Evolutionary conservation across 2,797 vertebrate species (phyloP).

Genomic region (Gallinago nigripennis): DNA sequence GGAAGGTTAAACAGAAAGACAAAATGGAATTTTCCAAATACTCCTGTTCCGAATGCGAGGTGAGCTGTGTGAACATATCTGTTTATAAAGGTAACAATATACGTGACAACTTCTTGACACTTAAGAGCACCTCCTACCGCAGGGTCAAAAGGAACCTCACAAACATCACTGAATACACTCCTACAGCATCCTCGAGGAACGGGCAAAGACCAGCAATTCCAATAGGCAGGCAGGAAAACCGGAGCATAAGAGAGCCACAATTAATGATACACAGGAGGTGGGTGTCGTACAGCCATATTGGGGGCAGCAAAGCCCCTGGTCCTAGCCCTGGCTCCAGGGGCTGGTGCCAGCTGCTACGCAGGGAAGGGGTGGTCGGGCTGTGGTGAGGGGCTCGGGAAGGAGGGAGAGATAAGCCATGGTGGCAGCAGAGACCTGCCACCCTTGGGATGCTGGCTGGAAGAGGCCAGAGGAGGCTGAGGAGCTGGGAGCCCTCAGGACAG

Average conservation of each 20-base stretch:
- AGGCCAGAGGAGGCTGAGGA: background rate
- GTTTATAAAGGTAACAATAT: background rate
- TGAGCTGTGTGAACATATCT: background rate
- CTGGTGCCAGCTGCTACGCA: background rate
- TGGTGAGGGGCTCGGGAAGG: background rate
- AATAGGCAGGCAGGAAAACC: background rate
- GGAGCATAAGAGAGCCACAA: background rate
- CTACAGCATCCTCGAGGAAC: background rate
- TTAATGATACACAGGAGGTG: fast-evolving
- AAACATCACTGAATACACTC: background rate
- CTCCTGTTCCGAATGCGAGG: background rate
- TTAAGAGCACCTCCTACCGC: background rate
- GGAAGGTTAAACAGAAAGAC: background rate
- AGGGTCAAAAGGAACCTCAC: background rate
- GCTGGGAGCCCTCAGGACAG: background rate
- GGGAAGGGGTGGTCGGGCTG: background rate
- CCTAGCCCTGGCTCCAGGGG: background rate
- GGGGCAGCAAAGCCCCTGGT: background rate
- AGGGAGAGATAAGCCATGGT: background rate
- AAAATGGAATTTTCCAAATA: background rate
- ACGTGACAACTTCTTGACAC: background rate
- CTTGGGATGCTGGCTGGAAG: background rate
- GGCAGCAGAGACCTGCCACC: background rate
- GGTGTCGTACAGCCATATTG: fast-evolving
- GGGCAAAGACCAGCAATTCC: background rate